These are phyloP conservation scores for Trichomalopsis sarcophagae DNA, from an alignment of 1,140 invertebrate genomes.

Conservation along the genomic window DNA sequence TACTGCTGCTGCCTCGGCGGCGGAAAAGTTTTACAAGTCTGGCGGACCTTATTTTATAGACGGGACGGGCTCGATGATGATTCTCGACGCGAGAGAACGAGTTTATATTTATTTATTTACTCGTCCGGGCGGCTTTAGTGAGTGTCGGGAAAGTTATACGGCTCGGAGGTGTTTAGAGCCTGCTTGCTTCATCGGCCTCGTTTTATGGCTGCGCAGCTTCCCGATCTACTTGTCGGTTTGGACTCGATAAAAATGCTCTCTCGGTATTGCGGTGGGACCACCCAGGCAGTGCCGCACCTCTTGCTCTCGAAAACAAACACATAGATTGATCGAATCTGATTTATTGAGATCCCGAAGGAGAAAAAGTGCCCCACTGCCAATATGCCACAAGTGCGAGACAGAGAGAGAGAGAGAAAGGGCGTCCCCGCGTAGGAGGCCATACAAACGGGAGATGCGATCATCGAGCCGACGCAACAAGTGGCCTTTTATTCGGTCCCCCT, in stretches of 20 bases:
- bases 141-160: background rate
- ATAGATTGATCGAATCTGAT: slow-evolving; percentile 29
- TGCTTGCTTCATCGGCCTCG: background rate
- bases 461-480: slow-evolving; percentile 35
- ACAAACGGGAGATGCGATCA: background rate
- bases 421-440: background rate
- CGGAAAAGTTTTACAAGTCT: background rate
- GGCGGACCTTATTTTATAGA: background rate
- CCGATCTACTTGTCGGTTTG: background rate
- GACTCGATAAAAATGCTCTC: too few relatives aligned
- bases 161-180: background rate
- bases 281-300: slow-evolving; percentile 10
- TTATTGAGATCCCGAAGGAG: background rate
- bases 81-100: background rate
- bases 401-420: background rate
- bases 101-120: background rate
- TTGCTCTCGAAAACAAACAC: background rate
- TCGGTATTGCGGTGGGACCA: background rate
- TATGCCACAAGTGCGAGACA: background rate
- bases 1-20: slow-evolving; percentile 17
- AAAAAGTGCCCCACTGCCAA: background rate
- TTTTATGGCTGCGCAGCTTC: too few relatives aligned
- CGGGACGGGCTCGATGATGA: background rate
- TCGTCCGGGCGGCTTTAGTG: background rate
- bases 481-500: background rate